A percentile compares a stretch with the other conserved stretches of the same genome.
Conservation (phyloP, 2,797 vertebrate species). For the Toxotes lorentzi region DNA sequence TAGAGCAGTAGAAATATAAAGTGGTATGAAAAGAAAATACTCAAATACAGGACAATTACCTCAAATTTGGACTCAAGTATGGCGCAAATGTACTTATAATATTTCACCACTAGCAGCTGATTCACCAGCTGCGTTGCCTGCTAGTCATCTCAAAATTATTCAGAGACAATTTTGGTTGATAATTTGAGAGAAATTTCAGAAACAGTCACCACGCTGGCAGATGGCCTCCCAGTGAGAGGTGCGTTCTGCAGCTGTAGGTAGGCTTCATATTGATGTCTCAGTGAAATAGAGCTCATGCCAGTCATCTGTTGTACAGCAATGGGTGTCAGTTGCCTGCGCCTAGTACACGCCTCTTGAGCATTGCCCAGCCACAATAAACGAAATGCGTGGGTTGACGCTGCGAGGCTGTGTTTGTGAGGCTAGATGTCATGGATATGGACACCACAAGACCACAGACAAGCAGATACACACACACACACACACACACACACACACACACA, state of each 20-base stretch:
- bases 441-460: slow-evolving; percentile 33
- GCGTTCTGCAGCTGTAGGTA: slow-evolving; percentile 17
- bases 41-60: background rate
- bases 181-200: background rate
- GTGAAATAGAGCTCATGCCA: slow-evolving; percentile 5
- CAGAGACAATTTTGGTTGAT: slow-evolving; percentile 4
- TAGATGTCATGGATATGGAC: slow-evolving; percentile 55
- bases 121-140: slow-evolving; percentile 22
- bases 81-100: background rate
- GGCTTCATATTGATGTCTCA: slow-evolving; percentile 16
- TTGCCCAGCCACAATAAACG: slow-evolving; percentile 31
- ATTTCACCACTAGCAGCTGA: background rate
- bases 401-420: slow-evolving; percentile 29
- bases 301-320: slow-evolving; percentile 4
- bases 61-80: background rate
- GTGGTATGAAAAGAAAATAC: background rate
- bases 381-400: slow-evolving; percentile 7
- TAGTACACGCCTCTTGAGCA: slow-evolving; percentile 22
- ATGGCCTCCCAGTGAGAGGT: background rate
- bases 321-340: slow-evolving; percentile 30
- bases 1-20: background rate
- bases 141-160: background rate
- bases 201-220: background rate
- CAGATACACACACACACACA: slow-evolving; percentile 2
- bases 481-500: slow-evolving; percentile 4